These are phyloP conservation scores for Oceanodroma leucorhoa DNA, from an alignment of 2,797 vertebrate genomes.

Conservation along the genomic window DNA sequence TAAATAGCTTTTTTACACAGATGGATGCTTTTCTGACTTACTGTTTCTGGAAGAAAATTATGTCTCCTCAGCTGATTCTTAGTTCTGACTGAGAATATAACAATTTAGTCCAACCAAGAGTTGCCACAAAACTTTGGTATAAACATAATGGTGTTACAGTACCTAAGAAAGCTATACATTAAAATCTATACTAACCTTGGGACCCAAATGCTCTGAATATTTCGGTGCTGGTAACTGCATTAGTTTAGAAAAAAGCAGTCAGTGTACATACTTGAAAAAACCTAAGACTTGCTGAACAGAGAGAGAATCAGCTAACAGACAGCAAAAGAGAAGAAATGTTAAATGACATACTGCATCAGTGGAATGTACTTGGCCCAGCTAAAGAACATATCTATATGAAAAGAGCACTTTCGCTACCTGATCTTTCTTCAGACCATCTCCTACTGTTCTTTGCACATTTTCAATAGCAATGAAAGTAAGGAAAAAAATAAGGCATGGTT, in stretches of 20 bases:
- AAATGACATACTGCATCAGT: background rate
- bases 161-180: background rate
- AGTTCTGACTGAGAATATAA: background rate
- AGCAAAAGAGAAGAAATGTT: background rate
- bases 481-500: background rate
- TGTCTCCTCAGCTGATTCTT: background rate
- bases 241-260: background rate
- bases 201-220: background rate
- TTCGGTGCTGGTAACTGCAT: background rate
- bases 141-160: background rate
- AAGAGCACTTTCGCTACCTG: background rate
- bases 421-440: background rate
- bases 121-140: background rate
- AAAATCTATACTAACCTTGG: slow-evolving; percentile 20
- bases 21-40: background rate
- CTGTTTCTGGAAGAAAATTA: background rate
- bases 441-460: background rate
- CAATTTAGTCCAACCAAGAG: background rate
- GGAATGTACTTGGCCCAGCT: background rate
- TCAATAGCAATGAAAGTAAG: background rate
- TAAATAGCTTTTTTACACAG: background rate
- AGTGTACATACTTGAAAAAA: background rate
- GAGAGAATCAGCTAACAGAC: background rate
- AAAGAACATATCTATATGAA: background rate
- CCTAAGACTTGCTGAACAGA: background rate